These are phyloP conservation scores for Cosmia pyralina DNA, from an alignment of 2,888 invertebrate species.

Conservation along the genomic window DNA sequence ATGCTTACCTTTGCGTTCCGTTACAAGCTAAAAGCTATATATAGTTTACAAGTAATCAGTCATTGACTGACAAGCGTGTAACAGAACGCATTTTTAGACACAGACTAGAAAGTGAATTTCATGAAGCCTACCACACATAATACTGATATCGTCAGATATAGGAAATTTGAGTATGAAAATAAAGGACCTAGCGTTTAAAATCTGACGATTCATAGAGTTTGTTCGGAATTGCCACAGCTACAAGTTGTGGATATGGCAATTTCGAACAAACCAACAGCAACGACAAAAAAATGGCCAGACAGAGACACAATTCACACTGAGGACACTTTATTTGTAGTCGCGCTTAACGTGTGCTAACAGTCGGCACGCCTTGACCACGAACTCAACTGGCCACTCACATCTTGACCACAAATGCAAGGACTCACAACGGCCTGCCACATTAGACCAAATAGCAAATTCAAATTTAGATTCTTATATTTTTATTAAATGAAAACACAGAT, in stretches of 20 bases:
- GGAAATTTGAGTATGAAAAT: neutral
- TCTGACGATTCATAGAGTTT: slow-evolving; percentile 7
- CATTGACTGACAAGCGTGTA: slow-evolving; percentile 33
- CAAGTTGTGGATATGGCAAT: neutral
- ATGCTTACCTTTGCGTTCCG: slow-evolving; percentile 52
- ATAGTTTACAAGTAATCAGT: slow-evolving; percentile 26
- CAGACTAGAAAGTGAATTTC: slow-evolving; percentile 58
- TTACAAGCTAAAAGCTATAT: slow-evolving; percentile 19
- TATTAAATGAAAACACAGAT: too few species aligned
- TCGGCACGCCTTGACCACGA: neutral
- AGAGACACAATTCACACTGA: neutral
- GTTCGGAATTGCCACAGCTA: too few species aligned
- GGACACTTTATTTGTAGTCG: neutral
- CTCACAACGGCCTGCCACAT: neutral
- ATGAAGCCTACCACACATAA: slow-evolving; percentile 1
- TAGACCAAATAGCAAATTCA: too few species aligned
- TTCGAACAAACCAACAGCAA: neutral
- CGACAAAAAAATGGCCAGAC: neutral
- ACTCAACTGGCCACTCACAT: too few species aligned
- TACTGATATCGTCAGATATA: slow-evolving; percentile 31
- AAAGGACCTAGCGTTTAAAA: neutral
- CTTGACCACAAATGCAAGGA: neutral
- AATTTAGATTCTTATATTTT: too few species aligned
- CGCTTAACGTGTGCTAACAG: neutral
- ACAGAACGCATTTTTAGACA: slow-evolving; percentile 44